phyloP scores from a whole-genome alignment of 2,797 vertebrate species.

The Strix occidentalis region DNA sequence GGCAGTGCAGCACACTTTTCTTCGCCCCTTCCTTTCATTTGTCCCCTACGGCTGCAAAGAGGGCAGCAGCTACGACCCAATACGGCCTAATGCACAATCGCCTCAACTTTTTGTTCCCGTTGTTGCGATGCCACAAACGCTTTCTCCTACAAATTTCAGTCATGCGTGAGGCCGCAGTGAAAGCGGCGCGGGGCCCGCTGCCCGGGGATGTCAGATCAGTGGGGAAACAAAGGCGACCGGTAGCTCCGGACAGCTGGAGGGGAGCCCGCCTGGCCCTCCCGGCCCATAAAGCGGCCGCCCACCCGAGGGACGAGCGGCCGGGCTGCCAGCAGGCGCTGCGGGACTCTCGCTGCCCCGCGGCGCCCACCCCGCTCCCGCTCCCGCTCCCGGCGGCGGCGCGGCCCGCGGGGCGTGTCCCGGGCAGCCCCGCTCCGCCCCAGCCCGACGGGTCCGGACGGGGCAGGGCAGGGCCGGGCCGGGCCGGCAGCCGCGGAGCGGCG shows the following conservation, averaged over 20 bases:
- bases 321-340: background rate
- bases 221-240: background rate
- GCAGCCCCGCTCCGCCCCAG: background rate
- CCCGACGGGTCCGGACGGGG: background rate
- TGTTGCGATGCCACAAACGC: background rate
- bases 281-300: accelerated
- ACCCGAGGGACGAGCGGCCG: too few species aligned
- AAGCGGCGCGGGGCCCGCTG: background rate
- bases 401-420: background rate
- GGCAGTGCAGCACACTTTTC: background rate
- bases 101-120: background rate
- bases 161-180: background rate
- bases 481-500: background rate
- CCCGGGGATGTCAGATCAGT: accelerated
- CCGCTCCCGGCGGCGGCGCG: background rate
- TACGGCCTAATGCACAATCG: accelerated
- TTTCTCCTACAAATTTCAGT: accelerated
- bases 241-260: background rate
- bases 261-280: background rate
- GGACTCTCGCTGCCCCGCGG: background rate
- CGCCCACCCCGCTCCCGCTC: background rate
- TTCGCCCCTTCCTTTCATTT: background rate
- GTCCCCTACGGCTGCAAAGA: background rate
- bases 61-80: background rate
- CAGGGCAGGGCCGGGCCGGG: background rate